Base-by-base conservation (phyloP, 1,140 invertebrate species). In the Drosophila serrata region DNA sequence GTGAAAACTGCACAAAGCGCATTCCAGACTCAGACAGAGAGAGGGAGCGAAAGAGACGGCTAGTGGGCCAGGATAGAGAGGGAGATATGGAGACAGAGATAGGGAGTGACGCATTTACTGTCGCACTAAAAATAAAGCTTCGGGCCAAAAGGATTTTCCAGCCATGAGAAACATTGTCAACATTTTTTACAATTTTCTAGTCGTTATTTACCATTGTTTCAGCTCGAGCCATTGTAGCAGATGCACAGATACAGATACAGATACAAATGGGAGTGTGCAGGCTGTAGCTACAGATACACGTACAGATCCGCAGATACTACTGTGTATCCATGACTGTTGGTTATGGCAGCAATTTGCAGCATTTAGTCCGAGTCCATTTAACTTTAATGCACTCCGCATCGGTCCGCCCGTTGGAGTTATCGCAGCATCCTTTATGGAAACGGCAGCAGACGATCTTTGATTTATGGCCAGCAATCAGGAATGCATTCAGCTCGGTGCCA, bases 151-250 rank as follows among this genome's bases (percentile, higher is more conserved):
- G 84, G 68, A 88, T 88, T 88, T 75, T 67, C 74, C 46, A 80
- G 84, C 79, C 69, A 82, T 87, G 82, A 68, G 75, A 70, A 84
- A 69, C 76, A 81, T 86, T 81, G 79, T 78, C 80, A 72, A 86
- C 82, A 87, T 87, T 84, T 87, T 88, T 87, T 73, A 88, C 84
- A 87, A 87, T 87, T 88, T 84, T 87, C 80, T 87, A 87, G 84
- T 88, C 85, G 85, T 87, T 88, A 87, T 87, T 88, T 84, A 84
- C 80, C 84, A 88, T 88, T 87, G 84, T 88, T 87, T 80, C 61
- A 81, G 63, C 74, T 74, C 43, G 19, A 35, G 63, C 45, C 67
- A 87, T 74, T 65, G 75, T 55, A 55, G 69, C 49, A 58, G 43
- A 73, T 60, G 53, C 53, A 60, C 37, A 62, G 64, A 40, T 61